phyloP scores from a whole-genome alignment of 1,140 invertebrate species.

The Pararge aegeria region DNA sequence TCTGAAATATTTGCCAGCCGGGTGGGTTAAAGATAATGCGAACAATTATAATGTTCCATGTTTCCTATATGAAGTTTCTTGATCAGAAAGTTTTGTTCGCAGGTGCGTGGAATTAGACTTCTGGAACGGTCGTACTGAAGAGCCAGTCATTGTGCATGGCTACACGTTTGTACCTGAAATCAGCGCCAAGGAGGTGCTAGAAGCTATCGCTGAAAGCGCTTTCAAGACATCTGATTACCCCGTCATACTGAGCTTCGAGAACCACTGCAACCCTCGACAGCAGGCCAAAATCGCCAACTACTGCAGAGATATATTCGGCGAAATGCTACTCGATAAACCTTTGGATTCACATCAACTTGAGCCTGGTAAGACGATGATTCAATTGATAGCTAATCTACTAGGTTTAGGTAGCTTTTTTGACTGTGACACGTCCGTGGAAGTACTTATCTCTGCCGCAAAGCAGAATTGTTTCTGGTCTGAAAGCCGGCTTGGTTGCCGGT shows the following conservation, averaged over 20 bases:
- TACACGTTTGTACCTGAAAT: conserved; percentile 99
- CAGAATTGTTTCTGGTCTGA: no score
- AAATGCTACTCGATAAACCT: conserved; percentile 94
- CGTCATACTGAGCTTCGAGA: conserved; percentile 97
- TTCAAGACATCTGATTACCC: conserved; percentile 99
- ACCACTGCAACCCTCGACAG: conserved; percentile 97
- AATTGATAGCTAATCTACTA: no score
- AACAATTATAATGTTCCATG: no score
- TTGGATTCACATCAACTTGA: conserved; percentile 92
- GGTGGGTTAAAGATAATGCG: no score
- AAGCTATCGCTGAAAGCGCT: conserved; percentile 97
- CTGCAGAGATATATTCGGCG: conserved; percentile 96
- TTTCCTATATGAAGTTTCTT: neutral
- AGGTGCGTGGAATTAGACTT: conserved; percentile 98
- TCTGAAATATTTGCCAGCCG: no score
- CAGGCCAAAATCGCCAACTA: conserved; percentile 99
- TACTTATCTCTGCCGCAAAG: no score
- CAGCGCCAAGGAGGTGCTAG: conserved; percentile 96
- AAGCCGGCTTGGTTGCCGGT: no score
- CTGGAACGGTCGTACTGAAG: conserved; percentile 97
- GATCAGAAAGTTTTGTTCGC: conserved; percentile 12
- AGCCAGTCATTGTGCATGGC: conserved; percentile 98
- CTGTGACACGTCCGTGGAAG: no score
- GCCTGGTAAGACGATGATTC: conserved; percentile 75
- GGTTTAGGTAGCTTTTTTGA: no score